These are phyloP conservation scores for Metaphire vulgaris DNA, from an alignment of 1,140 invertebrate species.

Conservation along the genomic window DNA sequence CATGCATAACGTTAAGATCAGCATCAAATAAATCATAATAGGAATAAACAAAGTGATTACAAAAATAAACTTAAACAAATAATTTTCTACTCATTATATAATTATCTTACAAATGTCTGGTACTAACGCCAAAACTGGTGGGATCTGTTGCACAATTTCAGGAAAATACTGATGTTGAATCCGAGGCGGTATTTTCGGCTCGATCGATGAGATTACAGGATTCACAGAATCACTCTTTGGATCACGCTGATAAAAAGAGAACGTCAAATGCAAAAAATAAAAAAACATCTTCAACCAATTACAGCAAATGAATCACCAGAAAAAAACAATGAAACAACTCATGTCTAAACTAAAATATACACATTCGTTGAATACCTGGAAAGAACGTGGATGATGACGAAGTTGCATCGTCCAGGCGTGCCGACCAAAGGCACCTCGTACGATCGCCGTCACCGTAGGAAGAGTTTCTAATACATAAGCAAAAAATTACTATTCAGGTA, in stretches of 20 bases:
- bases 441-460: conserved; percentile 65
- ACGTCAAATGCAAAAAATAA: too few relatives aligned
- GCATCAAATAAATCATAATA: too few relatives aligned
- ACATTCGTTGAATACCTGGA: conserved; percentile 8
- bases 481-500: too few relatives aligned
- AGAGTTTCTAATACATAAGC: conserved; percentile 51
- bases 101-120: conserved; percentile 26
- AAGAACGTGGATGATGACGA: conserved; percentile 56
- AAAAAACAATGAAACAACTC: too few relatives aligned
- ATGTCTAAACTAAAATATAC: conserved; percentile 18
- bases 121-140: conserved; percentile 68
- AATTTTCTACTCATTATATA: too few relatives aligned
- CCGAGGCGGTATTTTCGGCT: conserved; percentile 57
- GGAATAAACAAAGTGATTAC: too few relatives aligned
- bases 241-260: neutral
- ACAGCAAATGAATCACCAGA: too few relatives aligned
- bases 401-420: conserved; percentile 90
- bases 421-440: conserved; percentile 82
- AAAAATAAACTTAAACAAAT: too few relatives aligned
- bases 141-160: conserved; percentile 71
- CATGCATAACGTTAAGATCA: too few relatives aligned
- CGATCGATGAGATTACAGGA: conserved; percentile 42
- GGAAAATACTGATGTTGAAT: conserved; percentile 72
- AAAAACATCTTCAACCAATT: too few relatives aligned
- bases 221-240: neutral